A percentile compares a stretch with the other conserved stretches of the same genome.
Evolutionary conservation across 2,113 vertebrate genomes (phyloP).

Genomic region (Sarotherodon lohbergeri): DNA sequence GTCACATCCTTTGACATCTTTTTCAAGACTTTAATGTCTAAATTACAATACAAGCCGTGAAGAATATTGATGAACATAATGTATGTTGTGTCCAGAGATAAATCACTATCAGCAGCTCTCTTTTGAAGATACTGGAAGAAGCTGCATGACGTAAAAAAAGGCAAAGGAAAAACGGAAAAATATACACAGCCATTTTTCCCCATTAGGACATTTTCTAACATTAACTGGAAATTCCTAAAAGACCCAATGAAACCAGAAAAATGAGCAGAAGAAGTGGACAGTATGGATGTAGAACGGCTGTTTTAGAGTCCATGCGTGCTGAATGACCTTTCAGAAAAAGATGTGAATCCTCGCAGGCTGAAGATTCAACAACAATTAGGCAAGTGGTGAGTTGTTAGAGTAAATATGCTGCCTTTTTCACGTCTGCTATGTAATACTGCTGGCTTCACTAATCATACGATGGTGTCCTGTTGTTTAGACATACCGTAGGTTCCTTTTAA

Average conservation of each 20-base stretch:
- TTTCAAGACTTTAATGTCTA: background rate
- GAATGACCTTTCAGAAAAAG: background rate
- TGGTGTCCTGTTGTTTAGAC: background rate
- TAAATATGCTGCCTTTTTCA: background rate
- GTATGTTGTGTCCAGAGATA: background rate
- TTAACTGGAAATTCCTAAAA: background rate
- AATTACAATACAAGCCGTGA: slow-evolving; percentile 1
- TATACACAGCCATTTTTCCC: background rate
- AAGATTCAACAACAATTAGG: background rate
- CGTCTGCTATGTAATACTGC: background rate
- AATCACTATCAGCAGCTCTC: background rate
- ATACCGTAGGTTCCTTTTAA: background rate
- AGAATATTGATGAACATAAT: background rate
- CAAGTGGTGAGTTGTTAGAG: background rate
- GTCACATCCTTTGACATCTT: slow-evolving; percentile 8
- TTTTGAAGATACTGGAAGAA: background rate
- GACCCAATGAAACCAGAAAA: background rate
- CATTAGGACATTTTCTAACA: background rate
- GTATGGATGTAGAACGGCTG: background rate
- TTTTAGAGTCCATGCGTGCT: background rate
- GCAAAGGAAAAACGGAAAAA: background rate
- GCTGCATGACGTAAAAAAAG: background rate
- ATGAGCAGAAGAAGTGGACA: background rate
- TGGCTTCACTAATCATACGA: background rate
- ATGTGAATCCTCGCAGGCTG: background rate